These are phyloP conservation scores for Tyto alba DNA, from an alignment of 2,113 vertebrate species.

Conservation along the genomic window DNA sequence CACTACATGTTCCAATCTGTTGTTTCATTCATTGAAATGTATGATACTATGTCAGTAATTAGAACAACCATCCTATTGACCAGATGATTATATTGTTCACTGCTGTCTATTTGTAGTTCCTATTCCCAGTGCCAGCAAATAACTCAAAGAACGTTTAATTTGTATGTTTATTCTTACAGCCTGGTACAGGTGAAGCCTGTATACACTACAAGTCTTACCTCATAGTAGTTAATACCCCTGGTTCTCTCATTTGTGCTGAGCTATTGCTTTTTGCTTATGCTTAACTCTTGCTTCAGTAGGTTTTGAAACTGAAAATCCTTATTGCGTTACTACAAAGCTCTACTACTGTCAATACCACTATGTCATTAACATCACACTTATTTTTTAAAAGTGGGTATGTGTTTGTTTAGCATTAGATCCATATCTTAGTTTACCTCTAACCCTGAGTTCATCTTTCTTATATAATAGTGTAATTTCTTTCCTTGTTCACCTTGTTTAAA, in stretches of 20 bases:
- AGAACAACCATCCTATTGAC: not conserved
- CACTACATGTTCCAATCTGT: not conserved
- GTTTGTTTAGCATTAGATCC: not conserved
- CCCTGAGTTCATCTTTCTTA: not conserved
- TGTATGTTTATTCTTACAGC: not conserved
- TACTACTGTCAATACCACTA: not conserved
- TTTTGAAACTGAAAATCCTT: not conserved
- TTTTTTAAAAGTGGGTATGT: not conserved
- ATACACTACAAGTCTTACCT: not conserved
- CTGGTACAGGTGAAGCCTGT: not conserved
- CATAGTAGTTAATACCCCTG: not conserved
- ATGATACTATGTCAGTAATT: not conserved
- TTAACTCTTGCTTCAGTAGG: not conserved
- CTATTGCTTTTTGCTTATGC: not conserved
- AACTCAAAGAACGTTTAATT: not conserved
- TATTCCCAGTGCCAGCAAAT: not conserved
- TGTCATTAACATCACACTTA: not conserved
- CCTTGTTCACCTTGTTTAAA: not conserved
- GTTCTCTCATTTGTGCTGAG: not conserved
- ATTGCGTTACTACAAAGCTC: not conserved
- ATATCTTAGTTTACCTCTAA: not conserved
- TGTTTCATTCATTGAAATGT: not conserved
- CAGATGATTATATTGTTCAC: not conserved
- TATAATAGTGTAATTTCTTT: not conserved
- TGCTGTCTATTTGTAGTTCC: not conserved